A percentile compares a stretch with the other conserved stretches of the same genome.
Conservation (phyloP, 2,888 invertebrate species). For the Stictocephala bisonia region DNA sequence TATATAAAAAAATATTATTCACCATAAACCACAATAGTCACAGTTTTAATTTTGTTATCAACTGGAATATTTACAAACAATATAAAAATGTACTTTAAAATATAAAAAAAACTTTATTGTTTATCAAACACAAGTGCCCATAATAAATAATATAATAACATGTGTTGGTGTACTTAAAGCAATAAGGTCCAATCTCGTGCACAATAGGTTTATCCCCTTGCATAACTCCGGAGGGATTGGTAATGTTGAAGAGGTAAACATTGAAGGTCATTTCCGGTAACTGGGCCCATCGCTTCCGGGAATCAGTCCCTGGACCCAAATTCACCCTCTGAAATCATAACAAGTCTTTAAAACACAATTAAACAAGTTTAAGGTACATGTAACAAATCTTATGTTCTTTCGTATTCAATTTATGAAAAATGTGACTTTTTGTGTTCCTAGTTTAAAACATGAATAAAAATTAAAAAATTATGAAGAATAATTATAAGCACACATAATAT, state of each 20-base stretch:
- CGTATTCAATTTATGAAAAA: background rate
- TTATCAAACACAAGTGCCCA: constrained; percentile 61
- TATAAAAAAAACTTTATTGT: too few relatives aligned
- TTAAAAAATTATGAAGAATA: background rate
- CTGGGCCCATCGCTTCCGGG: constrained; percentile 81
- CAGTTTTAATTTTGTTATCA: too few relatives aligned
- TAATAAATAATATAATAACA: too few relatives aligned
- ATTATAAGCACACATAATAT: too few relatives aligned
- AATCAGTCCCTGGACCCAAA: constrained; percentile 78
- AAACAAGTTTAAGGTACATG: background rate
- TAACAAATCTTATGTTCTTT: background rate
- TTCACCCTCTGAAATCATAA: constrained; percentile 75
- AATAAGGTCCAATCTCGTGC: constrained; percentile 84
- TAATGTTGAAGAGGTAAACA: constrained; percentile 83
- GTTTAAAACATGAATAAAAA: background rate
- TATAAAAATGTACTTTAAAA: too few relatives aligned
- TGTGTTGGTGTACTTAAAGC: too few relatives aligned
- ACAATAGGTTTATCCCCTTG: constrained; percentile 78
- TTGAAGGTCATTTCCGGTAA: constrained; percentile 83
- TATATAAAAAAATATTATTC: too few relatives aligned
- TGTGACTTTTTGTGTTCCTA: background rate
- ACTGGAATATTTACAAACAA: too few relatives aligned
- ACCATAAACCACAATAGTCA: too few relatives aligned
- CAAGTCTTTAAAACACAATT: too few relatives aligned
- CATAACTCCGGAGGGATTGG: constrained; percentile 79